Conservation (phyloP, 2,113 vertebrate species). For the Aphyosemion australe region DNA sequence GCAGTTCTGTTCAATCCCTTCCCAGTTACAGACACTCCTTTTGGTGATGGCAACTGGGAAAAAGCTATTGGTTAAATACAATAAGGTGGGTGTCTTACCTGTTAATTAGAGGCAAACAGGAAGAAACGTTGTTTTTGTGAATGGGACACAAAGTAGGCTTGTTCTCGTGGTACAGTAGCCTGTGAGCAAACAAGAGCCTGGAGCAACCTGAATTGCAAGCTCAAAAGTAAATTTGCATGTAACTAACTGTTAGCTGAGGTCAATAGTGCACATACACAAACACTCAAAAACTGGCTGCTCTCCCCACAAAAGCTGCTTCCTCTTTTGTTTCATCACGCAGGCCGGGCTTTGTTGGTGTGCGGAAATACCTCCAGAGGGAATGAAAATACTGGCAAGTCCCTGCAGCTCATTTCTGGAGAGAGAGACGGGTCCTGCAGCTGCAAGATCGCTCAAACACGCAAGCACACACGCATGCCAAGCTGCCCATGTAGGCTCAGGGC, state of each 20-base stretch:
- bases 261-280: slow-evolving; percentile 41
- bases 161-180: slow-evolving; percentile 57
- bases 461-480: slow-evolving; percentile 51
- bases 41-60: slow-evolving; percentile 45
- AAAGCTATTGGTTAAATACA: slow-evolving; percentile 56
- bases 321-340: slow-evolving; percentile 76
- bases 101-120: slow-evolving; percentile 70
- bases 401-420: slow-evolving; percentile 71
- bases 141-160: slow-evolving; percentile 52
- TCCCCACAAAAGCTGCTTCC: slow-evolving; percentile 79
- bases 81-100: slow-evolving; percentile 50
- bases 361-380: slow-evolving; percentile 84
- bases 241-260: slow-evolving; percentile 67
- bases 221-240: slow-evolving; percentile 73
- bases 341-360: slow-evolving; percentile 79
- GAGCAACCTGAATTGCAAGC: slow-evolving; percentile 69
- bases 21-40: slow-evolving; percentile 54
- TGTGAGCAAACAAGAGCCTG: slow-evolving; percentile 64
- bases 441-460: slow-evolving; percentile 46
- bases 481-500: slow-evolving; percentile 61
- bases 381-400: slow-evolving; percentile 83
- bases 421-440: slow-evolving; percentile 70
- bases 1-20: slow-evolving; percentile 32
- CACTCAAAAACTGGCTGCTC: slow-evolving; percentile 52
- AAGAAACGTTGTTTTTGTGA: slow-evolving; percentile 50